Percentiles rank a stretch among this genome's conserved stretches.
These are phyloP conservation scores for Nothocercus julius DNA, from an alignment of 2,113 vertebrate species.

Conservation along the genomic window DNA sequence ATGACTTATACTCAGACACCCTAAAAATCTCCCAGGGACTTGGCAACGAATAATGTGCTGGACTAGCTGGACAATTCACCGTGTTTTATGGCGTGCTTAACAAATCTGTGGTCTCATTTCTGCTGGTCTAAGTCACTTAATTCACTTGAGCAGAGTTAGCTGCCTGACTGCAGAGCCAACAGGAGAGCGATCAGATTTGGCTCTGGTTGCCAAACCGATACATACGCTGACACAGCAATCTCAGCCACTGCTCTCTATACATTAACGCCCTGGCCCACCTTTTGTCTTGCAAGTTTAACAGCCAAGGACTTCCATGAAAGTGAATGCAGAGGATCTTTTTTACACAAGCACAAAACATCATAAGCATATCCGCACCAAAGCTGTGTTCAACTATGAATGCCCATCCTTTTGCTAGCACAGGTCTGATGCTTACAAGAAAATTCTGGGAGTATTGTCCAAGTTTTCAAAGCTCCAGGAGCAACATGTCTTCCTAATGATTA, in stretches of 20 bases:
- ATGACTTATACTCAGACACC: neutral
- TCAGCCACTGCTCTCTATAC: no score
- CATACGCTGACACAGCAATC: accelerated
- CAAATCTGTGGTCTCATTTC: neutral
- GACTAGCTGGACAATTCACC: neutral
- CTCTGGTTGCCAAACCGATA: neutral
- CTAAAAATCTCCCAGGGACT: neutral
- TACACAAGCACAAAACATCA: accelerated
- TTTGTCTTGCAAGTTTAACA: accelerated
- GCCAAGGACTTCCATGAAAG: neutral
- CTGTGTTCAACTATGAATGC: accelerated
- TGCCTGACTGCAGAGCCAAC: neutral
- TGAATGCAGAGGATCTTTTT: accelerated
- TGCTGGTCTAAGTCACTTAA: neutral
- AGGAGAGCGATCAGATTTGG: neutral
- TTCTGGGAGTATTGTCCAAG: neutral
- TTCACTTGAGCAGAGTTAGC: neutral
- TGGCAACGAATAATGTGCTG: neutral
- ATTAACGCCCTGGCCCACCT: neutral
- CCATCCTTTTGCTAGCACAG: neutral
- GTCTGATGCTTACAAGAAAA: neutral
- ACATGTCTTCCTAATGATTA: neutral
- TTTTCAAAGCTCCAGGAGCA: neutral
- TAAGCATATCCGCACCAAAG: neutral
- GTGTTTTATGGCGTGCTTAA: neutral